Percentiles rank a stretch among this genome's conserved stretches.
phyloP scores from a whole-genome alignment of 2,113 vertebrate species.

The Delphinapterus leucas region DNA sequence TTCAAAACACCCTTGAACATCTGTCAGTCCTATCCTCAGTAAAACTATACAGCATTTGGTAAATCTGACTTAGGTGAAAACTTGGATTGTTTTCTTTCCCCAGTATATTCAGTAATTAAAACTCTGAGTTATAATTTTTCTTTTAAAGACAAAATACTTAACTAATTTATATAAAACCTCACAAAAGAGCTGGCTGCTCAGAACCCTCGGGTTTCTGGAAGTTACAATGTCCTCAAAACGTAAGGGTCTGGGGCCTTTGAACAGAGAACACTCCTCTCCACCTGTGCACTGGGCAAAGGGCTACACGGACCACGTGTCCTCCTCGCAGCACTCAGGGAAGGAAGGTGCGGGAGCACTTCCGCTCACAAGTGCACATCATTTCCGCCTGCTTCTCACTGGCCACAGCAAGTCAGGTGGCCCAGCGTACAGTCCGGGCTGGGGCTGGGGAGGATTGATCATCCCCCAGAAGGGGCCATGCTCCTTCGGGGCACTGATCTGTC shows the following conservation, averaged over 20 bases:
- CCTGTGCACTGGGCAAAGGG: background rate
- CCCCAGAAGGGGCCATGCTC: background rate
- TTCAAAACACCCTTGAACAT: background rate
- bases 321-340: background rate
- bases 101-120: background rate
- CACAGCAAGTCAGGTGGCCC: background rate
- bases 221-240: background rate
- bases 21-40: background rate
- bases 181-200: background rate
- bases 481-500: background rate
- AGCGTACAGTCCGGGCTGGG: too few relatives aligned
- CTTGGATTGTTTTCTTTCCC: background rate
- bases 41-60: background rate
- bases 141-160: background rate
- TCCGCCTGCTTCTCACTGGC: background rate
- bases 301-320: accelerated
- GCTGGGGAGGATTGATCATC: background rate
- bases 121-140: slow-evolving; percentile 3
- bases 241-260: background rate
- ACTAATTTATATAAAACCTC: background rate
- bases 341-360: background rate
- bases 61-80: background rate
- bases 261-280: background rate
- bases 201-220: background rate
- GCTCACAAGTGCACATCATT: background rate